Evolutionary conservation across 2,888 invertebrate species (phyloP).

Genomic region (Xestia sexstrigata): DNA sequence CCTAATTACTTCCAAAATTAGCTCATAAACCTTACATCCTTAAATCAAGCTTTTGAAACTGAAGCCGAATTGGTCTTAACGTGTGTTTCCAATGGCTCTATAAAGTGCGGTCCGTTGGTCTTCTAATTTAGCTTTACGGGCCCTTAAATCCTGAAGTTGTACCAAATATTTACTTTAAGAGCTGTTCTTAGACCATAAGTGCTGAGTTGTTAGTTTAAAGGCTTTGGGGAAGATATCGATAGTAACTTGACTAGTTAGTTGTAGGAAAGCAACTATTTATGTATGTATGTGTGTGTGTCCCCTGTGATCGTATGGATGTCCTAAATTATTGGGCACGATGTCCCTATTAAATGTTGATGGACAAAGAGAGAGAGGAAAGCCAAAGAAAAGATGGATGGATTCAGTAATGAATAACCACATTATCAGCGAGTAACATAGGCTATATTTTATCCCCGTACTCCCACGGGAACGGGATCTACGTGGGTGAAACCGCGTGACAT

Average conservation of each 20-base stretch:
- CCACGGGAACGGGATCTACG: too few relatives aligned
- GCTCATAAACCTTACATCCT: slow-evolving; percentile 49
- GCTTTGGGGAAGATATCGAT: slow-evolving; percentile 26
- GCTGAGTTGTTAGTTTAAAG: slow-evolving; percentile 41
- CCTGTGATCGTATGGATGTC: background rate
- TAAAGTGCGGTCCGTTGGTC: slow-evolving; percentile 74
- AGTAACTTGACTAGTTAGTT: background rate
- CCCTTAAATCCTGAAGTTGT: slow-evolving; percentile 71
- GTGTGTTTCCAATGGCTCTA: slow-evolving; percentile 67
- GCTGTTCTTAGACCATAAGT: slow-evolving; percentile 19
- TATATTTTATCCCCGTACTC: too few relatives aligned
- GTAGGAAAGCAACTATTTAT: slow-evolving; percentile 8
- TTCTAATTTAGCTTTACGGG: slow-evolving; percentile 74
- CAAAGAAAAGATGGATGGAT: too few relatives aligned
- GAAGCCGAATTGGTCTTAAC: slow-evolving; percentile 51
- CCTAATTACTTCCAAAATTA: slow-evolving; percentile 43
- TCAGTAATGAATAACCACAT: too few relatives aligned
- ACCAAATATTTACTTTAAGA: slow-evolving; percentile 71
- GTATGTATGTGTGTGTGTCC: background rate
- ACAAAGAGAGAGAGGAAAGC: too few relatives aligned
- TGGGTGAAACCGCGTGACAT: too few relatives aligned
- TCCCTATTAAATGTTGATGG: too few relatives aligned
- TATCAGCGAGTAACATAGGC: too few relatives aligned
- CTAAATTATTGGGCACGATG: too few relatives aligned
- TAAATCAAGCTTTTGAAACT: slow-evolving; percentile 46